A percentile compares a stretch with the other conserved stretches of the same genome.
phyloP scores from a whole-genome alignment of 2,888 invertebrate species.

The Cheilosia grossa region DNA sequence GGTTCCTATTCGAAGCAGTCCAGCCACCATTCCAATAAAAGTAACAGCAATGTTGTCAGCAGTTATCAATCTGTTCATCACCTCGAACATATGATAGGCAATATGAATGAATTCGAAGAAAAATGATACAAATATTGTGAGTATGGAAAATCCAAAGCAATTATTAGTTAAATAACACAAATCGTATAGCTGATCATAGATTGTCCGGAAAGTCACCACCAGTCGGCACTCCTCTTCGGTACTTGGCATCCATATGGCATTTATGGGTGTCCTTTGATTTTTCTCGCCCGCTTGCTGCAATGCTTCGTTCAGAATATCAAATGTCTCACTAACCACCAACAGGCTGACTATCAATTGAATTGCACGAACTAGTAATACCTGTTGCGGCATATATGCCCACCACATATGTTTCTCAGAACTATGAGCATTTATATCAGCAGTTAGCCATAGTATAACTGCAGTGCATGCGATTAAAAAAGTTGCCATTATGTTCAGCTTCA shows the following conservation, averaged over 20 bases:
- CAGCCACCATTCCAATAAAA: background rate
- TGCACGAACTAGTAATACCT: conserved; percentile 55
- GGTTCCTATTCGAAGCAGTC: background rate
- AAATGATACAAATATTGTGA: conserved; percentile 78
- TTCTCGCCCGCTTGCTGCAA: conserved; percentile 33
- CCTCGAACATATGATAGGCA: conserved; percentile 78
- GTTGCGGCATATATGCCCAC: conserved; percentile 38
- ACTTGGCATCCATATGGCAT: conserved; percentile 33
- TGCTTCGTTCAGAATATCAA: conserved; percentile 33
- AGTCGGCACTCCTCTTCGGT: conserved; percentile 34
- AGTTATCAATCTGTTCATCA: background rate
- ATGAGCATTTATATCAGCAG: too few species aligned
- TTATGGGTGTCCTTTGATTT: conserved; percentile 10
- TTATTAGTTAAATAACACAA: conserved; percentile 77
- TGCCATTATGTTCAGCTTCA: conserved; percentile 10
- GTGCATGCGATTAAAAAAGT: background rate
- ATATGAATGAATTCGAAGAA: conserved; percentile 80
- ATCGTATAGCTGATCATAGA: conserved; percentile 79
- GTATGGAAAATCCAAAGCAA: conserved; percentile 81
- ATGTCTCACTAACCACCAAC: conserved; percentile 38
- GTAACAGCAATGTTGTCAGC: background rate
- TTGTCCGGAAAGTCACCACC: conserved; percentile 77
- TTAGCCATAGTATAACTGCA: background rate
- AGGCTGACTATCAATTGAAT: conserved; percentile 56
- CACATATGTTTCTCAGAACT: conserved; percentile 16